phyloP scores from a whole-genome alignment of 2,113 vertebrate genomes.

The Psophia crepitans region DNA sequence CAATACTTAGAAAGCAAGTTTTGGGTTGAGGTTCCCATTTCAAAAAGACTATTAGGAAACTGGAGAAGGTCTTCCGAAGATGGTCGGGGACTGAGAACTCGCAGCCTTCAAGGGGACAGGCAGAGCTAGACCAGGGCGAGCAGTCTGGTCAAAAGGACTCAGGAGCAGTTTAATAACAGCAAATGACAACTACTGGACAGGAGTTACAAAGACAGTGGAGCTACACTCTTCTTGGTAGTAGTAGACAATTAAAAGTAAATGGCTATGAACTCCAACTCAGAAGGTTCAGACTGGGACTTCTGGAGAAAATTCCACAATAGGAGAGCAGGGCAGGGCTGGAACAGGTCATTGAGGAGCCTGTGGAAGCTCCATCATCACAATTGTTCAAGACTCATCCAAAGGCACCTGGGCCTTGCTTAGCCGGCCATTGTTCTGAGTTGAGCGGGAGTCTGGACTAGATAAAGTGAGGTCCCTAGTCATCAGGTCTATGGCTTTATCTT shows the following conservation, averaged over 20 bases:
- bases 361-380: not conserved
- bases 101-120: not conserved
- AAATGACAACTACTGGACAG: not conserved
- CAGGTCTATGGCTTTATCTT: not conserved
- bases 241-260: not conserved
- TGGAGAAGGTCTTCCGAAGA: not conserved
- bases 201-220: not conserved
- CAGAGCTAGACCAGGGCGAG: not conserved
- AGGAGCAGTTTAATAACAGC: not conserved
- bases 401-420: not conserved
- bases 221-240: not conserved
- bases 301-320: not conserved
- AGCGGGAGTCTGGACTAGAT: not conserved
- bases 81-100: not conserved
- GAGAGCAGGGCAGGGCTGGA: not conserved
- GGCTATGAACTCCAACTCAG: not conserved
- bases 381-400: not conserved
- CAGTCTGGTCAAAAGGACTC: not conserved
- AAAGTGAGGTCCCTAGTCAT: not conserved
- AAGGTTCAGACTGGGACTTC: not conserved
- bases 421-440: not conserved
- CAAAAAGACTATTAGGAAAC: not conserved
- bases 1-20: not conserved
- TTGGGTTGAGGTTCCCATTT: not conserved
- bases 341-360: not conserved